Conservation (phyloP, 2,113 vertebrate genomes). For the Osmerus mordax region DNA sequence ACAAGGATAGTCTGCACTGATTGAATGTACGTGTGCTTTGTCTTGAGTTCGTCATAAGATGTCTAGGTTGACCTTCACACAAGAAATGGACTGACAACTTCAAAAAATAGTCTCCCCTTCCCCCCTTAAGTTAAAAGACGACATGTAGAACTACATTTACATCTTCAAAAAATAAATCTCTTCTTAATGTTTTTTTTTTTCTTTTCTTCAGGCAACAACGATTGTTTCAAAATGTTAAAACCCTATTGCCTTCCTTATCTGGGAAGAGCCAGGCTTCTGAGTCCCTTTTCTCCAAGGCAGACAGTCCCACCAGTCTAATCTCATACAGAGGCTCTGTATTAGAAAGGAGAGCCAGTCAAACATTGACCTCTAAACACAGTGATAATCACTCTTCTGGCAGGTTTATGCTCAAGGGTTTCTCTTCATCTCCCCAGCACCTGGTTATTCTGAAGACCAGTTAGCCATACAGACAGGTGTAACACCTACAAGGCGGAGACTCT, state of each 20-base stretch:
- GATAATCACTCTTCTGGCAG: constrained; percentile 68
- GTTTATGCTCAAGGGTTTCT: constrained; percentile 70
- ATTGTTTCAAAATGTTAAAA: constrained; percentile 44
- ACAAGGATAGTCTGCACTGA: constrained; percentile 46
- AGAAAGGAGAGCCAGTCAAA: constrained; percentile 58
- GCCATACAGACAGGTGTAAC: constrained; percentile 51
- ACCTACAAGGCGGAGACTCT: constrained; percentile 96
- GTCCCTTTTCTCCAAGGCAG: constrained; percentile 46
- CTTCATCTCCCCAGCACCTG: constrained; percentile 65
- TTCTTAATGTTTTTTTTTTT: constrained; percentile 44
- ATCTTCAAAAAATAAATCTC: constrained; percentile 67
- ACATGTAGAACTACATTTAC: constrained; percentile 58
- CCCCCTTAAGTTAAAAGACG: constrained; percentile 47
- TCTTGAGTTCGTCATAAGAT: constrained; percentile 41
- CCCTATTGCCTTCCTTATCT: constrained; percentile 60
- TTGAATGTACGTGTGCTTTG: constrained; percentile 65
- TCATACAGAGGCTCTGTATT: constrained; percentile 68
- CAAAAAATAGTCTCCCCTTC: constrained; percentile 32
- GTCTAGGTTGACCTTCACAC: constrained; percentile 42
- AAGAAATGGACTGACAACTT: neutral
- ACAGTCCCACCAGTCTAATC: constrained; percentile 48
- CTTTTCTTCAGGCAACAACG: constrained; percentile 60
- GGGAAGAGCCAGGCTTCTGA: constrained; percentile 59
- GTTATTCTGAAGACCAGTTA: constrained; percentile 50
- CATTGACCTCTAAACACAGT: constrained; percentile 47